Evolutionary conservation across 1,140 invertebrate genomes (phyloP), one percentile per base, ranked within the genome.

Genomic region (Pseudoatta argentina): DNA sequence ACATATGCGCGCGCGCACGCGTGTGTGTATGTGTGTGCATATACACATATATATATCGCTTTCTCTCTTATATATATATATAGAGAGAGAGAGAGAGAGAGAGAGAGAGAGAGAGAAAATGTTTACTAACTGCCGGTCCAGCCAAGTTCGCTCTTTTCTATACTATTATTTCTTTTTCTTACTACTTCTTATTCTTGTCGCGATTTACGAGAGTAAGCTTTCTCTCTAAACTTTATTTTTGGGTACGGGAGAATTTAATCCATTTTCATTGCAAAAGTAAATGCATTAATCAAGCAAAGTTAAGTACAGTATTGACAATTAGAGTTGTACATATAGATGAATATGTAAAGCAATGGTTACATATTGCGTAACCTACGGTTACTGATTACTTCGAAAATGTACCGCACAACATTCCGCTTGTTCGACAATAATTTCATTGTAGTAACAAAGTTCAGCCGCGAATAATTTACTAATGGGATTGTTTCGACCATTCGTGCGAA

Each of bases 391-490:
- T 39, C 55, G 69, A 63, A 63, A 83, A 75, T 73, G 64, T 67
- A 34, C 1, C 27, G 14, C n/a, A 34, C 27, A 16, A 24, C 67
- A 18, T 71, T 61, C 27, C 53, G 6, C 18, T 18, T n/a, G 69
- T 63, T 63, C 69, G 27, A 16, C 55, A 51, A 57, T 63, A 75
- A 73, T 55, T 83, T 48, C 10, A 1, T 55, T 39, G 66, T 10
- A 44, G 24, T 18, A 59, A 59, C 66, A 16, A 59, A 73, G 55
- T 75, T 61, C 27, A 51, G n/a, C 39, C 44, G 24, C 27, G 24
- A 75, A 83, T 83, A 83, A 83, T 83, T 75, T 61, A 75, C 79
- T 83, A 83, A 83, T 83, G 79, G 79, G 21, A 61, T 61, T 75
- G 79, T 61, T 34, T 34, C 24, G 24, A 24, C n/a, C 39, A 30